Evolutionary conservation across 2,888 invertebrate genomes (phyloP).

Genomic region (Dorcus hopei): DNA sequence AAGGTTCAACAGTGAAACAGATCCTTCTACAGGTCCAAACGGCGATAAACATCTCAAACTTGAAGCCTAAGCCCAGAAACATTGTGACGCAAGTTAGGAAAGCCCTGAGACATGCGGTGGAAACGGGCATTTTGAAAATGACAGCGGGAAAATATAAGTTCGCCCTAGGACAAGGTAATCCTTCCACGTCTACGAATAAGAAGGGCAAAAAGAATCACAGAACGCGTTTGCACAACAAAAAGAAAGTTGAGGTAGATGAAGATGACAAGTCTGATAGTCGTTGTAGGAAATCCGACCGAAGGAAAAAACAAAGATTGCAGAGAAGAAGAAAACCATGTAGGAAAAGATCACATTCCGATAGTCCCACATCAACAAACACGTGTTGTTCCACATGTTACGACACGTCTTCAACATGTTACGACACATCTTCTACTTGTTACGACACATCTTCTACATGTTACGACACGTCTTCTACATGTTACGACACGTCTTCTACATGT

Average conservation of each 20-base stretch:
- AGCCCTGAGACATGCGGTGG: slow-evolving; percentile 23
- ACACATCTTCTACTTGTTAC: too few species aligned
- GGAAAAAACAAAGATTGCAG: not conserved
- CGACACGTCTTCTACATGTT: too few species aligned
- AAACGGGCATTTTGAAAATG: slow-evolving; percentile 19
- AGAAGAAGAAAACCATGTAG: not conserved
- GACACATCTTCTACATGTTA: not conserved
- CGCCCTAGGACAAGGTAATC: not conserved
- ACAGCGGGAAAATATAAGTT: slow-evolving; percentile 20
- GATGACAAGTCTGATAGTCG: too few species aligned
- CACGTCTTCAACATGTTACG: too few species aligned
- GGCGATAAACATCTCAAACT: slow-evolving; percentile 16
- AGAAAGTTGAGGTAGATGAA: too few species aligned
- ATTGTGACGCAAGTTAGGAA: slow-evolving; percentile 20
- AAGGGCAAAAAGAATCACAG: not conserved
- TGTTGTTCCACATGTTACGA: not conserved
- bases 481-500: too few species aligned
- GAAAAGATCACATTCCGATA: not conserved
- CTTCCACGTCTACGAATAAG: not conserved
- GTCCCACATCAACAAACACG: too few species aligned
- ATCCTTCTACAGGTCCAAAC: slow-evolving; percentile 24
- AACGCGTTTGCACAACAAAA: too few species aligned
- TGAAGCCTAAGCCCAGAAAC: slow-evolving; percentile 19
- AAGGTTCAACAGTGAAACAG: slow-evolving; percentile 18
- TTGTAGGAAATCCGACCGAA: not conserved